Conservation (phyloP, 2,888 invertebrate genomes). For the Himalopsyche tibetana region DNA sequence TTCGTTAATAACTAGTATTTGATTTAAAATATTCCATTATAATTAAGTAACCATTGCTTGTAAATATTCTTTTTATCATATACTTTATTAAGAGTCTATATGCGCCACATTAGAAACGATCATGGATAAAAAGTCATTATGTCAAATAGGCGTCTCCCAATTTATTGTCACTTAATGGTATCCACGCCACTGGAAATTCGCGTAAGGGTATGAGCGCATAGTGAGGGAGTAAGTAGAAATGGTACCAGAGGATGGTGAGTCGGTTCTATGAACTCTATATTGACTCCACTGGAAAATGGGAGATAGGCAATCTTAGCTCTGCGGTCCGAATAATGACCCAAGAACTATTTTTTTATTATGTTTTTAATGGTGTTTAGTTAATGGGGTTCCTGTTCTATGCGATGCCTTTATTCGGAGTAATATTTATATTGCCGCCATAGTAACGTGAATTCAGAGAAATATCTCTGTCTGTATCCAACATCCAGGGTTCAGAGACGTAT, state of each 20-base stretch:
- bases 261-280: constrained; percentile 51
- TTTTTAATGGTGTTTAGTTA: constrained; percentile 17
- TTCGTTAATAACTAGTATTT: too few species aligned
- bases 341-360: constrained; percentile 5
- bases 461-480: too few species aligned
- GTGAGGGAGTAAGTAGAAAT: constrained; percentile 31
- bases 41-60: too few species aligned
- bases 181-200: constrained; percentile 3
- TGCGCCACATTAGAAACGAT: too few species aligned
- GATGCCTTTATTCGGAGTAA: too few species aligned
- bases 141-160: not conserved
- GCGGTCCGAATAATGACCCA: constrained; percentile 29
- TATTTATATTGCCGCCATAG: not conserved
- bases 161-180: not conserved
- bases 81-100: too few species aligned
- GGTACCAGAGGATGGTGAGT: constrained; percentile 27
- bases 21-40: too few species aligned
- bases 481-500: too few species aligned
- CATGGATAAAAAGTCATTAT: not conserved
- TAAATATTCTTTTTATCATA: too few species aligned
- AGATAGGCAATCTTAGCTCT: constrained; percentile 33
- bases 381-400: not conserved
- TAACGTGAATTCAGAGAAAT: too few species aligned
- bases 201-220: not conserved
- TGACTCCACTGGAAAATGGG: constrained; percentile 44